Conservation (phyloP, 2,888 invertebrate species). For the Agrypnus murinus region DNA sequence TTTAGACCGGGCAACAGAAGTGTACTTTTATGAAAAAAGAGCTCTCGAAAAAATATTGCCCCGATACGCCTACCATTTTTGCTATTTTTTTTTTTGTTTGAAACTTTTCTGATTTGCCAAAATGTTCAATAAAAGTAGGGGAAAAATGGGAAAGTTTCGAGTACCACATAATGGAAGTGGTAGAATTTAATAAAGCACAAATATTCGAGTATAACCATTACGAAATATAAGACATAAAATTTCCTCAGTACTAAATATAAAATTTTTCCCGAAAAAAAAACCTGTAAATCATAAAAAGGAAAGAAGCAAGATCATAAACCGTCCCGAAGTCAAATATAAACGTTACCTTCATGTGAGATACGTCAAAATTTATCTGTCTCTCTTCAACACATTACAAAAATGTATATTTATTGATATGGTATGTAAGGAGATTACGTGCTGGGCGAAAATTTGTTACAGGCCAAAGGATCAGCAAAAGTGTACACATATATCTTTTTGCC, state of each 20-base stretch:
- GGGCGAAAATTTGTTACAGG: slow-evolving; percentile 36
- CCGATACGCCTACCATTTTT: slow-evolving; percentile 31
- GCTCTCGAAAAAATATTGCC: slow-evolving; percentile 39
- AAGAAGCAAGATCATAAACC: slow-evolving; percentile 46
- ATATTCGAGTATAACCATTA: slow-evolving; percentile 37
- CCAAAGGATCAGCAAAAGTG: slow-evolving; percentile 49
- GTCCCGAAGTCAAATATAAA: slow-evolving; percentile 40
- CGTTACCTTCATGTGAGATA: slow-evolving; percentile 17
- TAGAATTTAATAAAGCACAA: slow-evolving; percentile 37
- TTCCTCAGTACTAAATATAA: slow-evolving; percentile 33
- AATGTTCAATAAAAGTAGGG: background rate
- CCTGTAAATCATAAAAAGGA: slow-evolving; percentile 47
- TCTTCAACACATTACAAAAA: slow-evolving; percentile 21
- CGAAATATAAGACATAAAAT: slow-evolving; percentile 38
- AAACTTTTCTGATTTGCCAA: background rate
- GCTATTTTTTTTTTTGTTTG: background rate
- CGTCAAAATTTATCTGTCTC: slow-evolving; percentile 30
- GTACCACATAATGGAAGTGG: slow-evolving; percentile 2
- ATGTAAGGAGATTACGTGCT: slow-evolving; percentile 32
- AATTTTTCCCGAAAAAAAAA: slow-evolving; percentile 39
- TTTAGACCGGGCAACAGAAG: slow-evolving; percentile 36
- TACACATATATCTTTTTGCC: slow-evolving; percentile 58
- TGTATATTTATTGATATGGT: slow-evolving; percentile 19
- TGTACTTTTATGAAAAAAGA: slow-evolving; percentile 46
- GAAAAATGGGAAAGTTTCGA: background rate